Conservation (phyloP, 2,113 vertebrate genomes). For the Fregetta grallaria region DNA sequence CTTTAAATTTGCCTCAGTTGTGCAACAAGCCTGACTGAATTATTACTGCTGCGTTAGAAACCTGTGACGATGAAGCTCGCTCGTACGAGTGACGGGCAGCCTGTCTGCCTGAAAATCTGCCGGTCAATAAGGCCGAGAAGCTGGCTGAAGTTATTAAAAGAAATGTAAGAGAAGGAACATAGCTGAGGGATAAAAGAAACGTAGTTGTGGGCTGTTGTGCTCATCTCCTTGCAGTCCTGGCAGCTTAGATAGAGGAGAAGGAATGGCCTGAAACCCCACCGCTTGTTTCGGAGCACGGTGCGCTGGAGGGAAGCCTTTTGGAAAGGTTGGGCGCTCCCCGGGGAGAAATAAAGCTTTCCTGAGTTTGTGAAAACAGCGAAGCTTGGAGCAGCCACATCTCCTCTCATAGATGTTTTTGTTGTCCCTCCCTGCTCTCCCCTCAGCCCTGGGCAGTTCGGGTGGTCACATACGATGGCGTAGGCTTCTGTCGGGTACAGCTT, state of each 20-base stretch:
- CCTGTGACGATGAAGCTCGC: neutral
- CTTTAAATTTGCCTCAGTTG: neutral
- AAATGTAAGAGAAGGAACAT: neutral
- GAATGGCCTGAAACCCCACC: neutral
- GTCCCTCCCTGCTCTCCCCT: neutral
- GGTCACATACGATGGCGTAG: accelerated
- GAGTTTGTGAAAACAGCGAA: neutral
- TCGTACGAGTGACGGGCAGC: neutral
- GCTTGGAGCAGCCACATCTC: neutral
- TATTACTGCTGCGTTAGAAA: neutral
- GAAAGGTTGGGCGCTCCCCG: neutral
- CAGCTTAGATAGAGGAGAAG: neutral
- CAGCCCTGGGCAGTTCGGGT: neutral
- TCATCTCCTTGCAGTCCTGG: neutral
- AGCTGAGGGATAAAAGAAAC: neutral
- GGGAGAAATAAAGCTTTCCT: neutral
- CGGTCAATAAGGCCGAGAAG: neutral
- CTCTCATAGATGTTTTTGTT: neutral
- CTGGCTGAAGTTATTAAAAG: neutral
- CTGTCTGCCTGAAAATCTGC: neutral
- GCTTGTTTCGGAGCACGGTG: neutral
- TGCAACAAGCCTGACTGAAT: neutral
- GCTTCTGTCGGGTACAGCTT: accelerated
- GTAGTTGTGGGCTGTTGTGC: neutral
- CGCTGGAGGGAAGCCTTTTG: neutral